Evolutionary conservation across 2,113 vertebrate genomes (phyloP), one percentile per base, ranked within the genome.

Genomic region (Myrmophylax atrothorax): DNA sequence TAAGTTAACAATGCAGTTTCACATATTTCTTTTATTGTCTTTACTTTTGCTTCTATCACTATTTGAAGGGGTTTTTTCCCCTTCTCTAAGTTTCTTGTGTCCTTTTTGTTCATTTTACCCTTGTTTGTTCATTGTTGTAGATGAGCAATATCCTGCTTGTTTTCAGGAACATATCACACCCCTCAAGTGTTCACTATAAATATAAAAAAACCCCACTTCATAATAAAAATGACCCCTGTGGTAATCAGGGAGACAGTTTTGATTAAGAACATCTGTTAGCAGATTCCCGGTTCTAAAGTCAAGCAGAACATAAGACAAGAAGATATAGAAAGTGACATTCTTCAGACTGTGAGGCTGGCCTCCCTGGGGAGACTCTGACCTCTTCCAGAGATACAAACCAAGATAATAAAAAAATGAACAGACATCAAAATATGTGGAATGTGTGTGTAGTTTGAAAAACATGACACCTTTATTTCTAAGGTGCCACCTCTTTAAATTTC

Each of bases 211-310:
- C 1, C 1, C 0, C 12, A n/a, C 46, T 46, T 94, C 81, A 47
- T 76, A 94, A 78, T 63, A 94, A 90, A 60, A 94, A 75, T 75
- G 38, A 93, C 87, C 92, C 72, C 89, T 87, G 78, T 62, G 69
- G 94, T 93, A 97, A 96, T 93, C 80, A 94, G 67, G 69, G 85
- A 96, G 89, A 96, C 86, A 96, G 78, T 73, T 97, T 95, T 96
- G 94, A 96, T 97, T 95, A 91, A 79, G 95, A 97, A 94, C 96
- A 95, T 90, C 84, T 97, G 90, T 87, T 90, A 96, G 80, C 90
- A 93, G 94, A 94, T 95, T 96, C 87, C 35, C 1, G 7, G 24
- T 87, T 92, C 92, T 94, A 91, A 90, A 96, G 72, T 84, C 58
- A 93, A 81, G 86, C 77, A 79, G 47, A 93, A 96, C 40, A 76